phyloP scores from a whole-genome alignment of 2,888 invertebrate species.

The Biston stratarius region DNA sequence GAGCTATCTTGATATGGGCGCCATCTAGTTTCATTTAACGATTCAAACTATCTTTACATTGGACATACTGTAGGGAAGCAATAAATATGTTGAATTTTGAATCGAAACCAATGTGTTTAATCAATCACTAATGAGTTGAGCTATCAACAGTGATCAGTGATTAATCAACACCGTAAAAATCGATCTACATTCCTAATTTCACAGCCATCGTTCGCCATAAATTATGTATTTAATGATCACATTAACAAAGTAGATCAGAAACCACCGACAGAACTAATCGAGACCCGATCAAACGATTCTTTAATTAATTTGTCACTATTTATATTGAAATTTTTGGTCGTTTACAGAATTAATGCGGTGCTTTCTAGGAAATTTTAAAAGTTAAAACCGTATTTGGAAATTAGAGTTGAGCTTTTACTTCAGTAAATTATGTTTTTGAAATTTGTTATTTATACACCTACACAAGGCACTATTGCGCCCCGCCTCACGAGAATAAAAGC shows the following conservation, averaged over 20 bases:
- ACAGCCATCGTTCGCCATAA: slow-evolving; percentile 32
- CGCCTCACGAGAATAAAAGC: too few species aligned
- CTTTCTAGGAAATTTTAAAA: slow-evolving; percentile 36
- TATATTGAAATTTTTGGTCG: slow-evolving; percentile 43
- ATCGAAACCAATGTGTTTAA: slow-evolving; percentile 6
- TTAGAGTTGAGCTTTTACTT: slow-evolving; percentile 25
- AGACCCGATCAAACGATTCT: slow-evolving; percentile 54
- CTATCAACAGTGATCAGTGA: slow-evolving; percentile 8
- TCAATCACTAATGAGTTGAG: slow-evolving; percentile 24
- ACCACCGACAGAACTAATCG: slow-evolving; percentile 42
- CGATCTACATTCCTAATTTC: slow-evolving; percentile 36
- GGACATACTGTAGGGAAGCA: too few species aligned
- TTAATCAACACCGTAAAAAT: slow-evolving; percentile 37
- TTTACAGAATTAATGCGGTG: slow-evolving; percentile 36
- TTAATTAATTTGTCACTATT: slow-evolving; percentile 64
- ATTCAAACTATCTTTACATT: too few species aligned
- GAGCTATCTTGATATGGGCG: too few species aligned
- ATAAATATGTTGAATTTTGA: neutral
- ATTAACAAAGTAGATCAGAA: slow-evolving; percentile 41
- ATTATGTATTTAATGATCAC: slow-evolving; percentile 38
- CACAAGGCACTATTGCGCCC: neutral
- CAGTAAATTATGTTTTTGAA: slow-evolving; percentile 12
- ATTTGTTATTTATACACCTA: slow-evolving; percentile 7
- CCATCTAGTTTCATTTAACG: too few species aligned
- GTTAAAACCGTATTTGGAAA: slow-evolving; percentile 11